Evolutionary conservation across 2,113 vertebrate genomes (phyloP), one percentile per base, ranked within the genome.

Genomic region (Euleptes europaea): DNA sequence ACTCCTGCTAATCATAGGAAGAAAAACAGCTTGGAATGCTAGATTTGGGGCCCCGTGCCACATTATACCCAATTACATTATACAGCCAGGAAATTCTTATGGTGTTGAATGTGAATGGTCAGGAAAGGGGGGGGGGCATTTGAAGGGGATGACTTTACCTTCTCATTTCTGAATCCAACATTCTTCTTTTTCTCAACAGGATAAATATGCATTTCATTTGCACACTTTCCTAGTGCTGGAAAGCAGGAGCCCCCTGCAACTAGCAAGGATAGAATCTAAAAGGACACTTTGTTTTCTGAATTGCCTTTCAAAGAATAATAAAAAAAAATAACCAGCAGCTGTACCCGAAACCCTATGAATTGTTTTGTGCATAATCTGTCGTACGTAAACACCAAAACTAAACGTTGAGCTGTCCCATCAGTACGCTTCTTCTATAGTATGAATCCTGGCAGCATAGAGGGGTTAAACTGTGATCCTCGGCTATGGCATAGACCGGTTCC

Each of bases 191-290:
- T 82, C 13, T 67, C 93, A 88, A 82, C 35, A 96, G 95, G 90
- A 65, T 88, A 51, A 92, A 86, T 89, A 89, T 88, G 90, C 90
- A 88, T 93, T 92, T 94, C 42, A n/a, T 85, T 91, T 89, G 85
- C 67, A 78, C 3, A 28, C 88, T 91, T 87, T 86, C 17, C 1
- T 85, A 33, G 89, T 93, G 87, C 15, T 79, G 13, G 42, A 72
- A 49, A 42, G 31, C 1, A 1, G 60, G 69, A 14, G 84, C 44
- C 67, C n/a, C 7, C 84, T 85, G 47, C 74, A 81, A 35, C 1
- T 8, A 28, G 87, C 28, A 42, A 89, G 74, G 42, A 84, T 7
- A 54, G 82, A 51, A 38, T 71, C 42, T 66, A 73, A 49, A 49
- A 49, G 40, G 54, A 80, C 77, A 33, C 47, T 57, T 65, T 72